Percentiles rank a stretch among this genome's conserved stretches.
Evolutionary conservation across 2,113 vertebrate species (phyloP).

Genomic region (Ptyas mucosa): DNA sequence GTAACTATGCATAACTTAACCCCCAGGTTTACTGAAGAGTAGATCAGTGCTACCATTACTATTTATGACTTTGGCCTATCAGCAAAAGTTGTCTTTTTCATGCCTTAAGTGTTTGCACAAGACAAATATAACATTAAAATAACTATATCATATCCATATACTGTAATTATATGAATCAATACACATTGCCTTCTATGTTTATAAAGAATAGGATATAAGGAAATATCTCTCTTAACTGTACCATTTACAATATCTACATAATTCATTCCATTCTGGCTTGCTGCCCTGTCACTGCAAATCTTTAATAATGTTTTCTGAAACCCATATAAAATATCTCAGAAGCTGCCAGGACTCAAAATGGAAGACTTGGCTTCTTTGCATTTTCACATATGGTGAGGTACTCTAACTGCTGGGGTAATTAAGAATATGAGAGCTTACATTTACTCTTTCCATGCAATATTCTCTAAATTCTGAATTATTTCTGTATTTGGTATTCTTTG

Average conservation of each 20-base stretch:
- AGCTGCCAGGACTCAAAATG: not conserved
- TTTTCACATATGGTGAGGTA: no score
- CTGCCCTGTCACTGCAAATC: not conserved
- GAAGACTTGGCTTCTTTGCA: no score
- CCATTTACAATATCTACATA: not conserved
- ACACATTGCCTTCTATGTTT: not conserved
- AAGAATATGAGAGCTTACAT: no score
- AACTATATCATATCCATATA: not conserved
- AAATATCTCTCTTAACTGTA: not conserved
- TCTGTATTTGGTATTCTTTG: no score
- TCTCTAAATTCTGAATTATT: no score
- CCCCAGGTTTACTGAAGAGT: not conserved
- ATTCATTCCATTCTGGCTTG: not conserved
- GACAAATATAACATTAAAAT: not conserved
- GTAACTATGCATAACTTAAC: not conserved
- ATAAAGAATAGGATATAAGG: not conserved
- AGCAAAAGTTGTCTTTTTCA: not conserved
- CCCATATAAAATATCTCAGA: not conserved
- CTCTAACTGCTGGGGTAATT: no score
- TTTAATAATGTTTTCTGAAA: no score
- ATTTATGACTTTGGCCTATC: not conserved
- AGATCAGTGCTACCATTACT: no score
- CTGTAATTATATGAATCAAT: not conserved
- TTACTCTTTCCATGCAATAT: no score
- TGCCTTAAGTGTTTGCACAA: not conserved